Evolutionary conservation across 2,888 invertebrate genomes (phyloP), one percentile per base, ranked within the genome.

Genomic region (Andrena camellia): DNA sequence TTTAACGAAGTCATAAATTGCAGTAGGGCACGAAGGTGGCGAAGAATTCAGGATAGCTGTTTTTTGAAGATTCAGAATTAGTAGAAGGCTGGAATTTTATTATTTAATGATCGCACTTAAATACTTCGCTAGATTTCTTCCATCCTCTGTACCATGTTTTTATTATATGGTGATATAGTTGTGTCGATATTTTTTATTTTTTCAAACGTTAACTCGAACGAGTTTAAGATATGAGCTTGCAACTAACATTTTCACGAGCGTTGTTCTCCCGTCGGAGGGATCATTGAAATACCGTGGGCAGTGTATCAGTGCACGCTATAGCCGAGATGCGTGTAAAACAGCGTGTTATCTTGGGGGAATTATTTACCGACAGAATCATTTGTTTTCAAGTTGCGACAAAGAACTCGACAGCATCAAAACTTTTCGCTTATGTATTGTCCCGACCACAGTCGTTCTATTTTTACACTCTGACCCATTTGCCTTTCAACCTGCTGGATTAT

Each of bases 401-500:
- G 50, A 48, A 42, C 59, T 23, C 67, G 20, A 54, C 13, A n/a
- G 26, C 13, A n/a, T 48, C 3, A 50, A 48, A 67, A 81, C 26
- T 31, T 62, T 33, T 52, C 5, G 33, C 10, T 50, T n/a, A n/a
- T 57, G 63, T 26, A 52, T 71, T 78, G 59, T 75, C 26, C 42
- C 54, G 42, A 35, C 26, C 52, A 77, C 52, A 29, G 60, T 26
- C 23, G 0, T 23, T 74, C 63, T 78, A 74, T 78, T 64, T 70
- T 71, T 78, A 67, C n/a, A 8, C n/a, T 33, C 20, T 29, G 78
- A 77, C 66, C 83, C 31, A 81, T 68, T 81, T 78, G 50, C 23
- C 68, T 78, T 68, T 69, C 35, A 66, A 50, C 57, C 13, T 26
- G 17, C 10, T 54, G 48, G 64, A 60, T 60, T 60, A 48, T 77